Base-by-base conservation (phyloP, 2,113 vertebrate genomes). In the Solenodon paradoxus region DNA sequence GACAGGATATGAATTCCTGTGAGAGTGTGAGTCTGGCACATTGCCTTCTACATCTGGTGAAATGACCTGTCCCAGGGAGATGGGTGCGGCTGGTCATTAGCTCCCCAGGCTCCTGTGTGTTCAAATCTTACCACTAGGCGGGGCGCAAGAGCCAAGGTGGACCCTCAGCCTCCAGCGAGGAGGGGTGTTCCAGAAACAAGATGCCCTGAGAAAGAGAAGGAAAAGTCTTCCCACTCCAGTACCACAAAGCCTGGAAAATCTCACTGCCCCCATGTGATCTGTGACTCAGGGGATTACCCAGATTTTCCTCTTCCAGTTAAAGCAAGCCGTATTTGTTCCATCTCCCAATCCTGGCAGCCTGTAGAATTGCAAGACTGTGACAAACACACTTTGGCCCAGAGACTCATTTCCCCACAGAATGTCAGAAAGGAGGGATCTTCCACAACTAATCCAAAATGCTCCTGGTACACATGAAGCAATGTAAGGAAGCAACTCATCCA, bases 211-310 rank as follows among this genome's bases (percentile, higher is more conserved):
- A 35, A 51, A 79, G 49, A 7, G 38, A 20, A 55, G 38, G 64
- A 88, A 63, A 61, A 94, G 57, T 91, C 90, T 88, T 72, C 83
- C 69, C 53, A 51, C 20, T 95, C 24, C 42, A 57, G 42, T 53
- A 49, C 59, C 80, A 78, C 84, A 96, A 89, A 93, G 86, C 83
- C 84, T 93, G 95, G 89, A 96, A 95, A 59, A 57, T 42, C 66
- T 92, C 20, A 42, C 64, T 55, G 55, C 26, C 15, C 57, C 64
- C 88, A 66, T 94, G 95, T 97, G 95, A 96, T 94, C 80, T 93
- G 74, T 97, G 97, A 97, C 95, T 97, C 95, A 97, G 53, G 92
- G 93, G 47, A 78, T 97, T 97, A 95, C 94, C 93, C 93, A 96
- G 49, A 93, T 95, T 97, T 97, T 97, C 96, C 97, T 94, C 47